These are phyloP conservation scores for Pica pica DNA, from an alignment of 2,113 vertebrate species.

Conservation along the genomic window DNA sequence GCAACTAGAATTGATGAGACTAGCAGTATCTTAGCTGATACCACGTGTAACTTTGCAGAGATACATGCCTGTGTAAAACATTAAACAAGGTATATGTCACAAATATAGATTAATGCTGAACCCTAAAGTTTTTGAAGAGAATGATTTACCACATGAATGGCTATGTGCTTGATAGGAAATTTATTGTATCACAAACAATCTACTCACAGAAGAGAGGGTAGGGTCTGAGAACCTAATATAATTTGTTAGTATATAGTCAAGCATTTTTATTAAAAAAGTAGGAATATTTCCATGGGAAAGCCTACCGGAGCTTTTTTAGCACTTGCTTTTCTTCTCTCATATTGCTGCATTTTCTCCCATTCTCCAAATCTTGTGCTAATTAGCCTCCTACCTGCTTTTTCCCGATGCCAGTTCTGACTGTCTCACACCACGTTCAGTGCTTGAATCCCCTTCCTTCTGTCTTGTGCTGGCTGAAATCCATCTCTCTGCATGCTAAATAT, in stretches of 20 bases:
- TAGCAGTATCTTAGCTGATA: neutral
- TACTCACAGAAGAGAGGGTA: neutral
- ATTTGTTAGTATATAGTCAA: neutral
- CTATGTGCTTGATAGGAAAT: neutral
- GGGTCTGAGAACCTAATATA: neutral
- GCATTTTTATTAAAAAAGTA: neutral
- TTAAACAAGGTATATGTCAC: neutral
- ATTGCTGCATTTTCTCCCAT: neutral
- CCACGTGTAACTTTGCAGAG: neutral
- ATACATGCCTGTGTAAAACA: neutral
- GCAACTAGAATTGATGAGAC: neutral
- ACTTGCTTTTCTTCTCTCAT: neutral
- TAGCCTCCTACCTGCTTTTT: slow-evolving; percentile 53
- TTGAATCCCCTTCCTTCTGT: slow-evolving; percentile 56
- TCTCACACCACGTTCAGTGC: slow-evolving; percentile 35
- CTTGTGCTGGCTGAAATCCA: slow-evolving; percentile 48
- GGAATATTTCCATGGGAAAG: neutral
- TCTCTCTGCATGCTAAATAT: slow-evolving; percentile 41
- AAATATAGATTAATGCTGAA: neutral
- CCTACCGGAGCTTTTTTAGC: neutral
- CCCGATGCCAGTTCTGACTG: slow-evolving; percentile 31
- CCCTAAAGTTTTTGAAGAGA: neutral
- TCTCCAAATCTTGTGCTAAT: slow-evolving; percentile 20
- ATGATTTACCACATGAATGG: neutral
- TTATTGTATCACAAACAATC: neutral